phyloP scores from a whole-genome alignment of 2,888 invertebrate genomes.

The Trachelus tabidus region DNA sequence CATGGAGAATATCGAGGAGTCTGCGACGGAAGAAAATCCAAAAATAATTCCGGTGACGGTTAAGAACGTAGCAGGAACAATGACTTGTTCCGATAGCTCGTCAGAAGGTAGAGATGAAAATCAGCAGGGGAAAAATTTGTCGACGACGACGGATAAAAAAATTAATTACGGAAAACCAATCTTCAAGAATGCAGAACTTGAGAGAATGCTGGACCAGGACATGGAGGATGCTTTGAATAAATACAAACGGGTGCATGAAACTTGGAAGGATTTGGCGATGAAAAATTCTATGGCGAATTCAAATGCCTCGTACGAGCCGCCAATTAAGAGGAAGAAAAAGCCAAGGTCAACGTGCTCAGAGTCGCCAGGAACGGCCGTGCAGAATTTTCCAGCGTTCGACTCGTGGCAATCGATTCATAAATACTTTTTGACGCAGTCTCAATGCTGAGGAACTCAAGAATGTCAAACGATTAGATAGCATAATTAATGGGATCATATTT shows the following conservation, averaged over 20 bases:
- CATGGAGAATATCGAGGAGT: conserved; percentile 8
- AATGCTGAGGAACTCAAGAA: not conserved
- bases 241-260: conserved; percentile 24
- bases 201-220: conserved; percentile 32
- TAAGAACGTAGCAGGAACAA: no score
- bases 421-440: conserved; percentile 14
- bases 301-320: conserved; percentile 17
- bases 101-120: not conserved
- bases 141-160: not conserved
- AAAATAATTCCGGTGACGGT: not conserved
- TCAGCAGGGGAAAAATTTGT: not conserved
- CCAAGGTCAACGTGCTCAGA: conserved; percentile 6
- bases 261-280: conserved; percentile 25
- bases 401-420: conserved; percentile 22
- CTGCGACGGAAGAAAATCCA: not conserved
- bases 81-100: not conserved
- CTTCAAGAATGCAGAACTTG: conserved; percentile 32
- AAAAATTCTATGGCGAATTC: conserved; percentile 11
- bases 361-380: not conserved
- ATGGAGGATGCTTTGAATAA: conserved; percentile 33
- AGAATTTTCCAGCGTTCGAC: conserved; percentile 6
- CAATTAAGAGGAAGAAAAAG: conserved; percentile 18
- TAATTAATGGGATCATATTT: no score
- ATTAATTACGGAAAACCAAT: conserved; percentile 11
- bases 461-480: not conserved